These are phyloP conservation scores for Odocoileus virginianus DNA, from an alignment of 2,113 vertebrate genomes.

Conservation along the genomic window DNA sequence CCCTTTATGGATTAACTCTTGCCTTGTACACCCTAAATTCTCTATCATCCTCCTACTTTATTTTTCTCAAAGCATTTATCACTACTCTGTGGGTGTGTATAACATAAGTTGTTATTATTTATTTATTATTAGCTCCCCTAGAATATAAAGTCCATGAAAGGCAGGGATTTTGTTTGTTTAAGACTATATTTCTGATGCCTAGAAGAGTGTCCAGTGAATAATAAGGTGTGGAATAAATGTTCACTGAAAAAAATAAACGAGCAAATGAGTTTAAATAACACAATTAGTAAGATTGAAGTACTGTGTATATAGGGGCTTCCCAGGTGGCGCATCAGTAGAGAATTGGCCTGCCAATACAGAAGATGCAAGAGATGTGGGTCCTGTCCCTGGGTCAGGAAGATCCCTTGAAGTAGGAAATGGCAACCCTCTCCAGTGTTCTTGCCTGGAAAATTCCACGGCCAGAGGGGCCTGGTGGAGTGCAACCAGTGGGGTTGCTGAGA, in stretches of 20 bases:
- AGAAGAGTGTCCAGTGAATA: background rate
- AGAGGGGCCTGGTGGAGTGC: background rate
- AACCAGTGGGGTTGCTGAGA: background rate
- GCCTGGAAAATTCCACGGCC: background rate
- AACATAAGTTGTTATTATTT: background rate
- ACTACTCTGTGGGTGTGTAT: background rate
- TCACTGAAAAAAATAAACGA: background rate
- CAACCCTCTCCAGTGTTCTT: background rate
- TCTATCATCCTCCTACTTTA: background rate
- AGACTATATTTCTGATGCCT: background rate
- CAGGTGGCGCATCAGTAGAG: background rate
- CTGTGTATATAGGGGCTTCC: background rate
- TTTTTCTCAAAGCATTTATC: background rate
- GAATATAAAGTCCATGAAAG: background rate
- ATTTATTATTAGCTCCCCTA: background rate
- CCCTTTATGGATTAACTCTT: background rate
- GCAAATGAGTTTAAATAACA: background rate
- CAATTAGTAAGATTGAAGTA: background rate
- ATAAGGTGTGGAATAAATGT: background rate
- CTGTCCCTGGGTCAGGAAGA: background rate
- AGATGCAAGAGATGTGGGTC: background rate
- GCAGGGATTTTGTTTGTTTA: background rate
- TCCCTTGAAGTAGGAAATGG: background rate
- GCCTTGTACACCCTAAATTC: background rate
- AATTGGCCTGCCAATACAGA: background rate